These are phyloP conservation scores for Picathartes gymnocephalus DNA, from an alignment of 2,113 vertebrate genomes.

Conservation along the genomic window DNA sequence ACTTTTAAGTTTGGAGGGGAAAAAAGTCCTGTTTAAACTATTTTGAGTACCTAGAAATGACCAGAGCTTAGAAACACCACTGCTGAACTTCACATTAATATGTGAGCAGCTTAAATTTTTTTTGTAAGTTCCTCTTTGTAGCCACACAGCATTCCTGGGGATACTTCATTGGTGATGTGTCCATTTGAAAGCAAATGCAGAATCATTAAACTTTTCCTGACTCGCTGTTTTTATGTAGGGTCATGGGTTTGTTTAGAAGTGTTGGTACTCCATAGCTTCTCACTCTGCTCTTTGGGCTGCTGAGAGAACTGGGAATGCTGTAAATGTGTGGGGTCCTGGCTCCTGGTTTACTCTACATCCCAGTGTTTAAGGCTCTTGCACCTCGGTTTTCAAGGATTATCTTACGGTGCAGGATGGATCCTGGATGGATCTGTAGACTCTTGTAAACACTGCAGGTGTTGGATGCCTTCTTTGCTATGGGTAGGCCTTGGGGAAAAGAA, in stretches of 20 bases:
- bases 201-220: neutral
- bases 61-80: neutral
- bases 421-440: neutral
- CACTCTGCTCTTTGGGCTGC: neutral
- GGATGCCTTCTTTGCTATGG: neutral
- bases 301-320: neutral
- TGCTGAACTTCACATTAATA: neutral
- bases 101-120: neutral
- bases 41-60: neutral
- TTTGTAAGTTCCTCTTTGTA: neutral
- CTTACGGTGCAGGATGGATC: neutral
- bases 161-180: fast-evolving
- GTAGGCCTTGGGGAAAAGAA: neutral
- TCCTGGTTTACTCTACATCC: neutral
- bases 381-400: neutral
- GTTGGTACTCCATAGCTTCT: neutral
- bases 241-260: neutral
- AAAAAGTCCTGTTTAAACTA: neutral
- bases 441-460: neutral
- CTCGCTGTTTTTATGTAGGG: neutral
- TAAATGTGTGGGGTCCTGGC: neutral
- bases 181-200: neutral
- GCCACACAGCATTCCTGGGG: neutral
- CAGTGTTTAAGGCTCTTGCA: neutral
- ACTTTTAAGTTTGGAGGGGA: neutral